A percentile compares a stretch with the other conserved stretches of the same genome.
Conservation (phyloP, 2,888 invertebrate species). For the Rhodophaea formosa region DNA sequence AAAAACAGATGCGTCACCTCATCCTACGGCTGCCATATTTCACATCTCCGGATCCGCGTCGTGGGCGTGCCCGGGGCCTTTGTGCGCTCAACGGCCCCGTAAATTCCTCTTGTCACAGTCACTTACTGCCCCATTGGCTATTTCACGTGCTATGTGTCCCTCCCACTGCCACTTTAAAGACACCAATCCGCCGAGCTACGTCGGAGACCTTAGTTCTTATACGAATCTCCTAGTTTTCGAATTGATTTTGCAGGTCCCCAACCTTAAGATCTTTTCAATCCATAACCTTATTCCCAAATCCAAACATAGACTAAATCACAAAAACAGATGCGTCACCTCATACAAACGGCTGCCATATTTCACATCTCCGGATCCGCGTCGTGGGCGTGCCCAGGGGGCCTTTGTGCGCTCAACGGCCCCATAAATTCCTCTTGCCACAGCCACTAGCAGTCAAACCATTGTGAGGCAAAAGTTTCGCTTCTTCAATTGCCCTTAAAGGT, state of each 20-base stretch:
- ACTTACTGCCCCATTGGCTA: too few relatives aligned
- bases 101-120: constrained; percentile 54
- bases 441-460: constrained; percentile 37
- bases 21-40: constrained; percentile 21
- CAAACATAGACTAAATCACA: constrained; percentile 1
- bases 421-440: constrained; percentile 58
- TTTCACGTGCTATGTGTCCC: too few relatives aligned
- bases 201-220: too few relatives aligned
- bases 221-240: too few relatives aligned
- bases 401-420: constrained; percentile 44
- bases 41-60: constrained; percentile 18
- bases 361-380: constrained; percentile 18
- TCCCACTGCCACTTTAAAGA: too few relatives aligned
- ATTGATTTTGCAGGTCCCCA: too few relatives aligned
- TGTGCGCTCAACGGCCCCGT: constrained; percentile 45
- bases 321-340: constrained; percentile 2
- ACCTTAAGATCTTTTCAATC: too few relatives aligned
- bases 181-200: too few relatives aligned
- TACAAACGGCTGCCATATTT: constrained; percentile 21
- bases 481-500: constrained; percentile 44
- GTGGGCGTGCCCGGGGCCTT: constrained; percentile 37
- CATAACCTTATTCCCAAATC: background rate
- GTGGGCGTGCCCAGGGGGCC: constrained; percentile 31
- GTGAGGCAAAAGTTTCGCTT: constrained; percentile 44
- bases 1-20: constrained; percentile 4